phyloP scores from a whole-genome alignment of 2,113 vertebrate species.

The Papio anubis region DNA sequence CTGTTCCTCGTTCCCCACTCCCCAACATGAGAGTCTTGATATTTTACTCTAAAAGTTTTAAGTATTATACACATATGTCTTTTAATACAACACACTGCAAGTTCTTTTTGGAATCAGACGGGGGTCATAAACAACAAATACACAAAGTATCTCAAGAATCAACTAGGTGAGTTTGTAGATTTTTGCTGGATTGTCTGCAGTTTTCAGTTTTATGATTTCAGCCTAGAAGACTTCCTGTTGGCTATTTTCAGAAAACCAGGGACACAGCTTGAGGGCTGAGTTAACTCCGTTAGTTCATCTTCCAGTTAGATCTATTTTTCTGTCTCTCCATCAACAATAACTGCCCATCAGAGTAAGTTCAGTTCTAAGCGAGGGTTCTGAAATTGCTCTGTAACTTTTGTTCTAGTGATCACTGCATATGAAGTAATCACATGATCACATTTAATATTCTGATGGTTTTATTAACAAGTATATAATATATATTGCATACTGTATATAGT shows the following conservation, averaged over 20 bases:
- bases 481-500: constrained; percentile 83
- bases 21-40: neutral
- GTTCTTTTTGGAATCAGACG: neutral
- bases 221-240: neutral
- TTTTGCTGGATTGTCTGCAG: neutral
- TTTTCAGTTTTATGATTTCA: neutral
- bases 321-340: neutral
- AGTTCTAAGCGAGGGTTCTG: neutral
- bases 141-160: neutral
- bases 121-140: neutral
- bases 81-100: neutral
- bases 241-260: neutral
- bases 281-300: neutral
- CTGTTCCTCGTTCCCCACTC: neutral
- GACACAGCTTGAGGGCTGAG: neutral
- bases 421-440: constrained; percentile 43
- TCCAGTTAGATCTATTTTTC: neutral
- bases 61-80: neutral
- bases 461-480: constrained; percentile 93
- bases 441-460: constrained; percentile 85
- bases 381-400: neutral
- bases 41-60: neutral
- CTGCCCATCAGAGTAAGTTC: neutral
- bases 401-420: neutral
- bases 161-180: neutral